Percentiles rank a stretch among this genome's conserved stretches.
Evolutionary conservation across 2,797 vertebrate species (phyloP).

Genomic region (Liasis olivaceus): DNA sequence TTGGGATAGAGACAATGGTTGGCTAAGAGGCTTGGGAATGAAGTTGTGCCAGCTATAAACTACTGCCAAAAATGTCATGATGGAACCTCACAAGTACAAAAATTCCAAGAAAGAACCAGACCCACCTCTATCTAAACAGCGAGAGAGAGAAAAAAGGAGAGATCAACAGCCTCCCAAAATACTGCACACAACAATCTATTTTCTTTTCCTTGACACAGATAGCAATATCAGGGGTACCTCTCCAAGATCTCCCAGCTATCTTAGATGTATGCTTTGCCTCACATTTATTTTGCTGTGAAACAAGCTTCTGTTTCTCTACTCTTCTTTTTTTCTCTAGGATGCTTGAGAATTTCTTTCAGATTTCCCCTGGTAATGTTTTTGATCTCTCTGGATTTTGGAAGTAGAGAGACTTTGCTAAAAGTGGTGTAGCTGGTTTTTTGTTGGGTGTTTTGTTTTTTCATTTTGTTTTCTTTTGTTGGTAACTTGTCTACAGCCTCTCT

Average conservation of each 20-base stretch:
- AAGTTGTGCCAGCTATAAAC: background rate
- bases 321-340: background rate
- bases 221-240: rapidly evolving
- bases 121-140: background rate
- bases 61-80: background rate
- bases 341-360: background rate
- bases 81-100: background rate
- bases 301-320: background rate
- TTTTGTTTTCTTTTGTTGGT: too few relatives aligned
- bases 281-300: background rate
- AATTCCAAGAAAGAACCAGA: background rate
- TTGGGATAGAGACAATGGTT: background rate
- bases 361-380: background rate
- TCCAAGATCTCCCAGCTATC: rapidly evolving
- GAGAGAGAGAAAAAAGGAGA: background rate
- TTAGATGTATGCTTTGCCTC: background rate
- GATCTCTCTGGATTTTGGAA: background rate
- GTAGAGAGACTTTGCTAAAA: background rate
- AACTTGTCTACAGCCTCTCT: background rate
- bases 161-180: background rate
- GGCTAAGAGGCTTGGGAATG: background rate
- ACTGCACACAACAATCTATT: background rate
- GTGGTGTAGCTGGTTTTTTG: too few relatives aligned
- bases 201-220: background rate
- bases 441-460: too few relatives aligned